Conservation (phyloP, 2,888 invertebrate genomes). For the Amiota communis region DNA sequence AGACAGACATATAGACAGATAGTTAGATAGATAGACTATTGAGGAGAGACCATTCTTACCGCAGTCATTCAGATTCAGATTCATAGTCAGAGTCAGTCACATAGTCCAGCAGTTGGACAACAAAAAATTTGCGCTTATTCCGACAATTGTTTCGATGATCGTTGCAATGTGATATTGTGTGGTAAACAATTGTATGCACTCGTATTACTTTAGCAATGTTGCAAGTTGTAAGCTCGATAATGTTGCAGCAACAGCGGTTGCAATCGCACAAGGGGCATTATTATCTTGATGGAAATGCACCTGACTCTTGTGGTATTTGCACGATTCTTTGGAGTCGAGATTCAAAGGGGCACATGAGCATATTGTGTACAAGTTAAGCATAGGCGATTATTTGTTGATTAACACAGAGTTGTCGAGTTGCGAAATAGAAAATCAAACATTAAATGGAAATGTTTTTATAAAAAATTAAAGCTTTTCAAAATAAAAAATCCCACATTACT, state of each 20-base stretch:
- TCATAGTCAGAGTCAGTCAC: constrained; percentile 1
- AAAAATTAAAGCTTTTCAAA: too few relatives aligned
- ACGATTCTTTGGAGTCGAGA: constrained; percentile 44
- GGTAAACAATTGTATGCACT: constrained; percentile 23
- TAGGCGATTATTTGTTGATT: constrained; percentile 25
- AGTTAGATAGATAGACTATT: constrained; percentile 3
- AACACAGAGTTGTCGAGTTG: constrained; percentile 18
- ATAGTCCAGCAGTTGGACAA: constrained; percentile 2
- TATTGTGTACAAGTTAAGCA: constrained; percentile 24
- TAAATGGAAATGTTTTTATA: too few relatives aligned
- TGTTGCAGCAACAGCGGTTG: constrained; percentile 4
- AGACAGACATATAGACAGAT: constrained; percentile 51
- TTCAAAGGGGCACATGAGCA: constrained; percentile 7
- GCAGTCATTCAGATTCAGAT: too few relatives aligned
- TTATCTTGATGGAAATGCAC: constrained; percentile 62
- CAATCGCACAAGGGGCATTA: constrained; percentile 4
- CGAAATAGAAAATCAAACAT: too few relatives aligned
- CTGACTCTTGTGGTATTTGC: constrained; percentile 62
- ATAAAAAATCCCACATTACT: too few relatives aligned
- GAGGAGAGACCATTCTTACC: too few relatives aligned
- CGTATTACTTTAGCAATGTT: constrained; percentile 20
- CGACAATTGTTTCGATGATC: constrained; percentile 39
- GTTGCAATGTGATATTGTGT: constrained; percentile 41
- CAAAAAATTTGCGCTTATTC: constrained; percentile 37
- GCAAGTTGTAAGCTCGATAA: constrained; percentile 14